Evolutionary conservation across 2,797 vertebrate species (phyloP), one percentile per base, ranked within the genome.

Genomic region (Enteromius treurensis): DNA sequence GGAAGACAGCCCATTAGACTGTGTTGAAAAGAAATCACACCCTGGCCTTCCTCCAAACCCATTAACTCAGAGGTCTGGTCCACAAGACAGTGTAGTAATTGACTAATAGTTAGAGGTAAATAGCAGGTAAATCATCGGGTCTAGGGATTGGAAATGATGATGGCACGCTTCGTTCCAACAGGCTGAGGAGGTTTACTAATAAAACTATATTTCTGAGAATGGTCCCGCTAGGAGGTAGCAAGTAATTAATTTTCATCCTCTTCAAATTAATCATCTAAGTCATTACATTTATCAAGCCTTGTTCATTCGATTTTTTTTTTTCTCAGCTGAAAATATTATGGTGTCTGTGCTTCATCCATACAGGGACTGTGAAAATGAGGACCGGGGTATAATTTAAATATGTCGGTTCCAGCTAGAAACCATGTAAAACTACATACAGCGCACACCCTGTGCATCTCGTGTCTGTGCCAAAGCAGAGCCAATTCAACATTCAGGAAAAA

Each of bases 51-150:
- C 68, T 92, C 91, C 92, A 93, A 89, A 89, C 90, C 89, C 92
- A 93, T 93, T 94, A 93, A 91, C 87, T 62, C 40, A 70, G 86
- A 88, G 91, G 86, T 91, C 91, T 89, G 85, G 82, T 89, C 75
- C 47, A 79, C 79, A 88, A 93, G 91, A 92, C 90, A 91, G 90
- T 87, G 88, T 88, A 77, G 86, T 92, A 92, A 94, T 93, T 92
- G 92, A 93, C 91, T 91, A 87, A 91, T 92, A 92, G 91, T 93
- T 92, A 91, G 88, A 89, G 87, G 86, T 93, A 91, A 92, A 92
- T 89, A 89, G 89, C 84, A 87, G 85, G 88, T 90, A 90, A 93
- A 93, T 91, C 88, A 90, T 86, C 7, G 83, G 85, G 80, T 90
- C 79, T 85, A 81, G 75, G 86, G 77, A 74, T 78, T 62, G 40